These are phyloP conservation scores for Cossypha polioptera DNA, from an alignment of 2,797 vertebrate genomes.

Conservation along the genomic window DNA sequence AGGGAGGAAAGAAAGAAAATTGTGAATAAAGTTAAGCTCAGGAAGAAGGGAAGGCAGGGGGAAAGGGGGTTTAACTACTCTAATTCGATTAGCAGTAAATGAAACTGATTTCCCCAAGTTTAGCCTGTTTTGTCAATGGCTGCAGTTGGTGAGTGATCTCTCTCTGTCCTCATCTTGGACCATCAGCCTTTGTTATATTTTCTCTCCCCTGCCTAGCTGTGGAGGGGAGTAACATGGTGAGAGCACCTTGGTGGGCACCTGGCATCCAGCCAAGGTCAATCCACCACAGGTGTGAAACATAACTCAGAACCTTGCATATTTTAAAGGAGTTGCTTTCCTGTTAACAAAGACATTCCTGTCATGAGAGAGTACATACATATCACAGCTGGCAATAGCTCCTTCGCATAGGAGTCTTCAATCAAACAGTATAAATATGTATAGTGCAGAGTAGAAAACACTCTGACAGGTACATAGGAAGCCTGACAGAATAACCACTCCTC, in stretches of 20 bases:
- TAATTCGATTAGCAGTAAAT: not conserved
- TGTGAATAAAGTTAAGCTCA: not conserved
- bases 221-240: not conserved
- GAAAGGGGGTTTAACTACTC: not conserved
- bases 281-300: not conserved
- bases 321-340: not conserved
- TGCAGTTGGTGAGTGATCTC: not conserved
- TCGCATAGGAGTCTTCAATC: not conserved
- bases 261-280: not conserved
- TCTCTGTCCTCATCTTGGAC: not conserved
- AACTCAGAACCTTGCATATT: not conserved
- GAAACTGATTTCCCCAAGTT: not conserved
- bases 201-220: not conserved
- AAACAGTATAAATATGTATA: slow-evolving; percentile 23
- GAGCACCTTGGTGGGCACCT: not conserved
- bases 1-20: not conserved
- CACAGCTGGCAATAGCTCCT: not conserved
- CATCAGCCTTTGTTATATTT: not conserved
- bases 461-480: slow-evolving; percentile 1
- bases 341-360: not conserved
- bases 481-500: slow-evolving; percentile 46
- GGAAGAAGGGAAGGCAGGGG: not conserved
- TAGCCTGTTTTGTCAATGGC: not conserved
- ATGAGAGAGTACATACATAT: not conserved
- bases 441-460: not conserved